Evolutionary conservation across 2,113 vertebrate species (phyloP).

Genomic region (Saccopteryx bilineata): DNA sequence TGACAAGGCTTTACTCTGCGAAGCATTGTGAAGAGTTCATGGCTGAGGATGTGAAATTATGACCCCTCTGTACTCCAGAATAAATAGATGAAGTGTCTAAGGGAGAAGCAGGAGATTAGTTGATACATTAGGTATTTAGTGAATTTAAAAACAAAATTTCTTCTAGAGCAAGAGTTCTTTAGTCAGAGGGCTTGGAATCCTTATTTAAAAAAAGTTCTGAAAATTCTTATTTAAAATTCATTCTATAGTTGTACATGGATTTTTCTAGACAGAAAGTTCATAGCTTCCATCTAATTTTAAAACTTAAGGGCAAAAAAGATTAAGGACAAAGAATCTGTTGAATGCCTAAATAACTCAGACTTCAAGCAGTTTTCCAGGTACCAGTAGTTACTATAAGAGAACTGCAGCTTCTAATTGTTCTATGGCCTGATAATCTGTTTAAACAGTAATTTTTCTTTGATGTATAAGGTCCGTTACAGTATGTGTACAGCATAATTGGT

Average conservation of each 20-base stretch:
- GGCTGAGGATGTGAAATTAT: neutral
- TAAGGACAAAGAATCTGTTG: constrained; percentile 45
- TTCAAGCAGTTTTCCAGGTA: neutral
- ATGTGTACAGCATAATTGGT: neutral
- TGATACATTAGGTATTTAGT: neutral
- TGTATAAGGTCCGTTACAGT: neutral
- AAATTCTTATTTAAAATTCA: constrained; percentile 48
- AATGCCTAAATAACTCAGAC: constrained; percentile 46
- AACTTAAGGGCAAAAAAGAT: constrained; percentile 64
- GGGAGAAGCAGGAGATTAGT: neutral
- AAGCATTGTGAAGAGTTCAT: neutral
- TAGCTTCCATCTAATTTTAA: constrained; percentile 60
- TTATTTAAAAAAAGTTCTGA: constrained; percentile 27
- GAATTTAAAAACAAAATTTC: constrained; percentile 15
- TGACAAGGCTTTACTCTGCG: neutral
- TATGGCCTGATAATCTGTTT: neutral
- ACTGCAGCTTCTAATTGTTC: neutral
- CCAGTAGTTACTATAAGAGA: constrained; percentile 46
- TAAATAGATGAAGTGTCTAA: neutral
- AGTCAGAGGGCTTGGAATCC: neutral
- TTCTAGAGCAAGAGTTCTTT: neutral
- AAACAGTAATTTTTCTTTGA: constrained; percentile 45
- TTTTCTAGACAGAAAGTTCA: constrained; percentile 23
- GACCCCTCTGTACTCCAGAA: neutral
- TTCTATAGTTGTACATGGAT: constrained; percentile 8